Conservation (phyloP, 2,888 invertebrate species). For the Philaethria dido region DNA sequence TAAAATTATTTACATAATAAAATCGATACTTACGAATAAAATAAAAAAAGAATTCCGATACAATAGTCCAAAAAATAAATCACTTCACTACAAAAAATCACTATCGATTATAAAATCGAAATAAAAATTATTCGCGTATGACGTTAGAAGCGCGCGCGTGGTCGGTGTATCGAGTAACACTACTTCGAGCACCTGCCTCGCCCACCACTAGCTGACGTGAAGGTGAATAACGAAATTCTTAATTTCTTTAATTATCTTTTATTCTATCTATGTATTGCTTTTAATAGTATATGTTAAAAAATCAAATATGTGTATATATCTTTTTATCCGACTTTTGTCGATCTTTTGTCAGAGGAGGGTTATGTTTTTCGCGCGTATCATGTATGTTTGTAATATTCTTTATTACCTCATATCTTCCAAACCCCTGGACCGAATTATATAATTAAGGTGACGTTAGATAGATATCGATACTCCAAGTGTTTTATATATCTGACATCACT, state of each 20-base stretch:
- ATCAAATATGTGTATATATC: no score
- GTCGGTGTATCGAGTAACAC: constrained; percentile 64
- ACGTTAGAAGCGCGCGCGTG: constrained; percentile 59
- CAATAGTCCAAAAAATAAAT: background rate
- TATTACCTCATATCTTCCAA: no score
- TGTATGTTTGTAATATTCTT: no score
- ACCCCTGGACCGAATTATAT: no score
- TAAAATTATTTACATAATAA: background rate
- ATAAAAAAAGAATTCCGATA: background rate
- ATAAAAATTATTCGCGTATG: constrained; percentile 4
- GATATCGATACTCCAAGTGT: no score
- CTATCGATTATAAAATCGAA: background rate
- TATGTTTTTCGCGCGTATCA: no score
- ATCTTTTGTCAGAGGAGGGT: no score
- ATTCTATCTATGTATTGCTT: background rate
- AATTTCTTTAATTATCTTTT: background rate
- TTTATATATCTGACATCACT: no score
- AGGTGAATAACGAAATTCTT: constrained; percentile 19
- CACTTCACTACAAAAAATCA: constrained; percentile 19
- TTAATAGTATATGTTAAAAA: no score
- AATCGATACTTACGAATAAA: background rate
- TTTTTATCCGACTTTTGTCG: no score
- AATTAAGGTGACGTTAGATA: no score
- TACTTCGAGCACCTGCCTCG: constrained; percentile 67
- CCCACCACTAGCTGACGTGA: no score